Conservation (phyloP, 2,888 invertebrate species). For the Ceriagrion tenellum region DNA sequence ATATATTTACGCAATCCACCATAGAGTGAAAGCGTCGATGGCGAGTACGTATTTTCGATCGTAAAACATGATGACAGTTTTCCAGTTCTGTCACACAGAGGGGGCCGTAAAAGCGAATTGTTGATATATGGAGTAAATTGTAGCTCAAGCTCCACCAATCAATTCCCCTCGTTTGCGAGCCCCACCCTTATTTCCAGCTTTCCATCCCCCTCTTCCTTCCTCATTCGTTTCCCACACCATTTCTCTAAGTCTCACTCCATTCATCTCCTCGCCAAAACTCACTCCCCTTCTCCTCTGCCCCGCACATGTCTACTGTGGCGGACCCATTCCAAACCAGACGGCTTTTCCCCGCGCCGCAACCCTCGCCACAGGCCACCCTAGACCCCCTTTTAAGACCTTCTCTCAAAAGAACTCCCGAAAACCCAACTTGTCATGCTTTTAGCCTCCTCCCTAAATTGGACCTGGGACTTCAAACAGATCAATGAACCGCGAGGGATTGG, state of each 20-base stretch:
- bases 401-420: too few species aligned
- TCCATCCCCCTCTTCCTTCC: background rate
- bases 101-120: background rate
- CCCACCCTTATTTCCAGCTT: background rate
- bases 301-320: too few species aligned
- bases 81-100: background rate
- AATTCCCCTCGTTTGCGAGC: background rate
- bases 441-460: constrained; percentile 5
- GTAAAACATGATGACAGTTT: constrained; percentile 46
- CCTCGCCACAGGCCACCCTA: too few species aligned
- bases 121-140: constrained; percentile 37
- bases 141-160: background rate
- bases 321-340: too few species aligned
- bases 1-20: too few species aligned
- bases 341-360: too few species aligned
- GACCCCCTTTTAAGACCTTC: too few species aligned
- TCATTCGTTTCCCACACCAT: background rate
- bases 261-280: background rate
- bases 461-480: background rate
- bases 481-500: constrained; percentile 20
- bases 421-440: background rate
- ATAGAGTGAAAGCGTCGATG: background rate
- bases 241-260: background rate
- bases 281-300: too few species aligned
- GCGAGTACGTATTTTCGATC: constrained; percentile 16